Conservation (phyloP, 2,113 vertebrate genomes). For the Ammodytes marinus region DNA sequence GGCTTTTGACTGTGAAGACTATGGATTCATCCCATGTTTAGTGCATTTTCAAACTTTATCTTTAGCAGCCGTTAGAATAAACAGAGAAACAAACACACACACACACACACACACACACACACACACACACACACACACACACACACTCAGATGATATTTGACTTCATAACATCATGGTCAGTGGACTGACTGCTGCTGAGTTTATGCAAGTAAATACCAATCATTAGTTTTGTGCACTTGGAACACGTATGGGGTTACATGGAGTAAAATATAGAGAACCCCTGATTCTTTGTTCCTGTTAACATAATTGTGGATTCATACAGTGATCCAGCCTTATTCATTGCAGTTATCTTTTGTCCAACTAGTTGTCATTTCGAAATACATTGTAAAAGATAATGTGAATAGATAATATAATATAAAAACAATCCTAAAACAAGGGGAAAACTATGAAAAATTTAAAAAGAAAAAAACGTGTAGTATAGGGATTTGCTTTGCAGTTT, state of each 20-base stretch:
- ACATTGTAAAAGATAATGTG: constrained; percentile 72
- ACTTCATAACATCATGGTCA: constrained; percentile 46
- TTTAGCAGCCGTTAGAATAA: constrained; percentile 23
- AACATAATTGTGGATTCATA: constrained; percentile 59
- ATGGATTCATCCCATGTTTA: constrained; percentile 60
- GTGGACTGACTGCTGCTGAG: constrained; percentile 66
- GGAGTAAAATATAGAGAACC: constrained; percentile 54
- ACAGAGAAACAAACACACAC: constrained; percentile 13
- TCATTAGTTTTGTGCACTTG: constrained; percentile 63
- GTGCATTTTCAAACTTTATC: constrained; percentile 51
- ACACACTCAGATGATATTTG: constrained; percentile 48
- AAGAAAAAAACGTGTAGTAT: constrained; percentile 32
- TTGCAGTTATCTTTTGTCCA: constrained; percentile 52
- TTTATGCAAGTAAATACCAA: constrained; percentile 78
- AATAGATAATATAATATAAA: constrained; percentile 60
- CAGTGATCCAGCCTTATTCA: constrained; percentile 75
- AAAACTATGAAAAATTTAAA: constrained; percentile 51
- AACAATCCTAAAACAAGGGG: constrained; percentile 68
- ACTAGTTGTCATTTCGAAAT: constrained; percentile 57
- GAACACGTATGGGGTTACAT: constrained; percentile 44
- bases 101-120: constrained; percentile 5
- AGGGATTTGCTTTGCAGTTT: constrained; percentile 49
- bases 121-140: no score
- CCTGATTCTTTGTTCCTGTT: constrained; percentile 62
- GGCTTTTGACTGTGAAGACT: constrained; percentile 79